These are phyloP conservation scores for Eonycteris spelaea DNA, from an alignment of 2,113 vertebrate genomes.

Conservation along the genomic window DNA sequence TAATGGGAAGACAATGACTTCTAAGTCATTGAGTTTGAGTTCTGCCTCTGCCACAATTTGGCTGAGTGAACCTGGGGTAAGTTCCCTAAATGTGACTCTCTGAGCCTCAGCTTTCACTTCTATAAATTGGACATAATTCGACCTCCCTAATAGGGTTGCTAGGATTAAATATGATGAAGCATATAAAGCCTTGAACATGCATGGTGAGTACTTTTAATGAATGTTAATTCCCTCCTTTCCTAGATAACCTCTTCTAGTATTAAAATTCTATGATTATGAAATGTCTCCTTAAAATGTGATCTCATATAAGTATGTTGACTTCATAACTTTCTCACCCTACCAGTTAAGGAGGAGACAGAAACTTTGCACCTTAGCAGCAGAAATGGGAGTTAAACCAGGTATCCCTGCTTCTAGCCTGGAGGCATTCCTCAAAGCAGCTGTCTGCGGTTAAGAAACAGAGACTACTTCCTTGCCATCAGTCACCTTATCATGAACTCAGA, in stretches of 20 bases:
- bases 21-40: background rate
- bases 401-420: background rate
- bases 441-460: background rate
- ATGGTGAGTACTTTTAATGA: background rate
- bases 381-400: background rate
- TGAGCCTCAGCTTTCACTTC: background rate
- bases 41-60: background rate
- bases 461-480: background rate
- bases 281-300: constrained; percentile 26
- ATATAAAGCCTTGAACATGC: background rate
- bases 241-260: background rate
- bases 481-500: background rate
- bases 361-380: background rate
- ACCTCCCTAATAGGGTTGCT: background rate
- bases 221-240: background rate
- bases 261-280: constrained; percentile 39
- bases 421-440: background rate
- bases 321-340: background rate
- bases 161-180: background rate
- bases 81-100: background rate
- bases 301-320: background rate
- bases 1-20: background rate
- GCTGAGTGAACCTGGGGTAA: background rate
- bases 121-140: background rate
- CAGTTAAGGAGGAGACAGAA: background rate